Evolutionary conservation across 2,113 vertebrate species (phyloP).

Genomic region (Antechinus stuartii): DNA sequence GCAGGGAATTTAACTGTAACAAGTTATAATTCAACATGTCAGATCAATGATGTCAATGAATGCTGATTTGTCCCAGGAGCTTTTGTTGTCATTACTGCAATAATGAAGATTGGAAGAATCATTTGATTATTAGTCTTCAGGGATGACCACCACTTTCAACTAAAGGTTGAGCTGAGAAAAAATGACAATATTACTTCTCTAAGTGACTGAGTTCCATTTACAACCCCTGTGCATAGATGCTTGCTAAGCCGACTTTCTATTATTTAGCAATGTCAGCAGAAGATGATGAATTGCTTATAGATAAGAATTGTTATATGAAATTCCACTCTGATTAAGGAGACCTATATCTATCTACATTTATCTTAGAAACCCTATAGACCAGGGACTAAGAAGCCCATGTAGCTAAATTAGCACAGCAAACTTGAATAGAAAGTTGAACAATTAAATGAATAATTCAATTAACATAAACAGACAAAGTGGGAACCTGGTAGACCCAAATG

Average conservation of each 20-base stretch:
- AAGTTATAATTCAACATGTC: slow-evolving; percentile 87
- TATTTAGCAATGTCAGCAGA: neutral
- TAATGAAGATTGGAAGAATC: slow-evolving; percentile 66
- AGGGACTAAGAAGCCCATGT: neutral
- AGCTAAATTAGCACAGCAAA: neutral
- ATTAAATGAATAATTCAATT: slow-evolving; percentile 28
- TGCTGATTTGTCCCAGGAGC: slow-evolving; percentile 84
- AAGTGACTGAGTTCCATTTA: slow-evolving; percentile 45
- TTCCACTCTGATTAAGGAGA: slow-evolving; percentile 25
- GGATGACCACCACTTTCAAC: slow-evolving; percentile 43
- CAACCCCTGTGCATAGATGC: neutral
- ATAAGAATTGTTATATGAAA: neutral
- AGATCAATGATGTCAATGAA: slow-evolving; percentile 87
- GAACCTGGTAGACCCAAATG: neutral
- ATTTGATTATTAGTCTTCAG: slow-evolving; percentile 67
- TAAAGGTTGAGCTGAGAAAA: slow-evolving; percentile 50
- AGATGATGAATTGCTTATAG: neutral
- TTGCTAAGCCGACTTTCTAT: neutral
- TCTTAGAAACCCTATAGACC: slow-evolving; percentile 22
- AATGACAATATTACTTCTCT: slow-evolving; percentile 11
- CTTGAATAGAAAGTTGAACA: slow-evolving; percentile 28
- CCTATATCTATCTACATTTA: slow-evolving; percentile 23
- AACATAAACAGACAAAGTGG: neutral
- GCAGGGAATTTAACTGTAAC: slow-evolving; percentile 74
- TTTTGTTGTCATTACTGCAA: slow-evolving; percentile 75